Conservation (phyloP, 2,113 vertebrate species). For the Anthoscopus minutus region DNA sequence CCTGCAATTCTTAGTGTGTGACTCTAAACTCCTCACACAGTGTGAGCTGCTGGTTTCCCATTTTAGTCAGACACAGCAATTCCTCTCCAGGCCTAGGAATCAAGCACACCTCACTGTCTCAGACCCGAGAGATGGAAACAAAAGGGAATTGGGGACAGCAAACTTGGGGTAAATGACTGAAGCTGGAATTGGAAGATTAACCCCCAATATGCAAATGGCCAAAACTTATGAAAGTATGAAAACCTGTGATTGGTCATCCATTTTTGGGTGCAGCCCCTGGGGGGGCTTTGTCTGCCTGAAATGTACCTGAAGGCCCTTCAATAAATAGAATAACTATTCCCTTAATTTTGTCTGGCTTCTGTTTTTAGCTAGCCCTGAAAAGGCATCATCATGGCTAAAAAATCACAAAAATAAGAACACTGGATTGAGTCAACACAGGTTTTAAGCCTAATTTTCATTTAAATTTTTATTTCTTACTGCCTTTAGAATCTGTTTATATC, state of each 20-base stretch:
- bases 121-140: rapidly evolving
- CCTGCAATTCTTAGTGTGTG: background rate
- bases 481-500: background rate
- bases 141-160: background rate
- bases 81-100: background rate
- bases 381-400: background rate
- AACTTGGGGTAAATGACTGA: background rate
- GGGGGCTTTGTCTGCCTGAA: rapidly evolving
- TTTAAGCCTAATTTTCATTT: background rate
- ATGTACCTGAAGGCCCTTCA: background rate
- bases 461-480: background rate
- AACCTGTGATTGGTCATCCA: rapidly evolving
- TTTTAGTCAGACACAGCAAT: background rate
- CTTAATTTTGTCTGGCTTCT: background rate
- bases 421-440: background rate
- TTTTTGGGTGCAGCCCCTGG: background rate
- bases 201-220: background rate
- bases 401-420: background rate
- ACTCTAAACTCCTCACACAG: background rate
- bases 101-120: background rate
- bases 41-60: background rate
- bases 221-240: background rate
- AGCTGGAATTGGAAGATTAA: background rate
- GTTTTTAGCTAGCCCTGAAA: background rate
- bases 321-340: background rate